Evolutionary conservation across 2,797 vertebrate species (phyloP).

Genomic region (Varecia variegata): DNA sequence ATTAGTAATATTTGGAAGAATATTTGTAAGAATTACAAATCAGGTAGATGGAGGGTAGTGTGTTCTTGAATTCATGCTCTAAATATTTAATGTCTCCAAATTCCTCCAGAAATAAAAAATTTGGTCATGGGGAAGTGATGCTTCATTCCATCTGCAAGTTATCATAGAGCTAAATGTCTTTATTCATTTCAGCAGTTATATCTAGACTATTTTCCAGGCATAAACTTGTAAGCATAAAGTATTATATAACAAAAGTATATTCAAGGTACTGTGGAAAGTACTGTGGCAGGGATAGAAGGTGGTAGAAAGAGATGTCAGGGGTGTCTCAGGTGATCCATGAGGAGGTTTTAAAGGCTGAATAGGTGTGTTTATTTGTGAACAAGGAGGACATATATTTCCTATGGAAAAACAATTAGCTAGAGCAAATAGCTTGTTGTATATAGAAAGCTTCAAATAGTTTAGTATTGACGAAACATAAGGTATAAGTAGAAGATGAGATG

Average conservation of each 20-base stretch:
- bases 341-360: not conserved
- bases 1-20: conserved; percentile 9
- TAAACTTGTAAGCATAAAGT: not conserved
- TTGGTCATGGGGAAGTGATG: not conserved
- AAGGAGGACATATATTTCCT: not conserved
- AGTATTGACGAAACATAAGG: not conserved
- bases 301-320: not conserved
- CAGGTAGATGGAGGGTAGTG: not conserved
- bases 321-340: not conserved
- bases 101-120: conserved; percentile 24
- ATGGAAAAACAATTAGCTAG: not conserved
- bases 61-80: conserved; percentile 1
- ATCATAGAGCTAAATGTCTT: not conserved
- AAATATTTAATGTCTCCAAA: not conserved
- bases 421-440: not conserved
- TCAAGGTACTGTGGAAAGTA: not conserved
- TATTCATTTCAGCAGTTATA: not conserved
- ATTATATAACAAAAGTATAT: not conserved
- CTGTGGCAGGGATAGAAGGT: not conserved
- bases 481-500: not conserved
- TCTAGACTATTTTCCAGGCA: not conserved
- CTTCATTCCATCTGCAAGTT: not conserved
- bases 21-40: not conserved
- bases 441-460: not conserved
- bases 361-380: not conserved